Evolutionary conservation across 2,797 vertebrate species (phyloP).

Genomic region (Hippoglossus hippoglossus): DNA sequence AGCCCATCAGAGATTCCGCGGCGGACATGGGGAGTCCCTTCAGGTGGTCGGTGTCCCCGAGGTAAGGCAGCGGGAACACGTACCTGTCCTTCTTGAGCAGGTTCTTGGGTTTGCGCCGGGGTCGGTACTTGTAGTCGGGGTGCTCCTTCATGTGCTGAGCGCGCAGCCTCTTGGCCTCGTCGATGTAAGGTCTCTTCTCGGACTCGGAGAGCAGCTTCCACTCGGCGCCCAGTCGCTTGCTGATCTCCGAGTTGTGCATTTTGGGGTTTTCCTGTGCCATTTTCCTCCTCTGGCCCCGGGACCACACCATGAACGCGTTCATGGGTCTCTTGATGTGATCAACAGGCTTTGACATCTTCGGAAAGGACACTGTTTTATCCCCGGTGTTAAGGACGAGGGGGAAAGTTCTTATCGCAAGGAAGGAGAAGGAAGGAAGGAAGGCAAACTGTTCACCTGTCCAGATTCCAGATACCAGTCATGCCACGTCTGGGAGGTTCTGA

Average conservation of each 20-base stretch:
- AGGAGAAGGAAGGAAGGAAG: conserved; percentile 32
- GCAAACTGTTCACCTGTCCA: conserved; percentile 83
- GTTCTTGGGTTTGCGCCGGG: conserved; percentile 98
- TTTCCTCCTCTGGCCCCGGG: conserved; percentile 96
- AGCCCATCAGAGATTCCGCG: conserved; percentile 92
- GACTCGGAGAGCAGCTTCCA: conserved; percentile 99
- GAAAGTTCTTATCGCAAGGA: conserved; percentile 71
- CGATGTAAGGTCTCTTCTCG: conserved; percentile 98
- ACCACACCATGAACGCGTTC: conserved; percentile 99
- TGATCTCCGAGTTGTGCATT: conserved; percentile 99
- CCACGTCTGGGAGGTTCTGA: conserved; percentile 72
- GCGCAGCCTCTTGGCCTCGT: conserved; percentile 97
- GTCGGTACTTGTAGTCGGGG: conserved; percentile 99
- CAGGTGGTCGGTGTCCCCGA: conserved; percentile 96
- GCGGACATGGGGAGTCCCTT: conserved; percentile 94
- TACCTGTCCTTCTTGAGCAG: conserved; percentile 99
- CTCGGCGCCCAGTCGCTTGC: conserved; percentile 97
- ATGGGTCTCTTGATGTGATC: conserved; percentile 99
- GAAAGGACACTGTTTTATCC: conserved; percentile 70
- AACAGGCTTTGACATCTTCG: conserved; percentile 95
- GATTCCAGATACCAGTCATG: conserved; percentile 80
- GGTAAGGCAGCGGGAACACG: conserved; percentile 99
- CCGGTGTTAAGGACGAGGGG: background rate
- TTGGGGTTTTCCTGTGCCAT: conserved; percentile 99
- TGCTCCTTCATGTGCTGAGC: conserved; percentile 99